Evolutionary conservation across 2,113 vertebrate genomes (phyloP).

Genomic region (Elephantulus edwardii): DNA sequence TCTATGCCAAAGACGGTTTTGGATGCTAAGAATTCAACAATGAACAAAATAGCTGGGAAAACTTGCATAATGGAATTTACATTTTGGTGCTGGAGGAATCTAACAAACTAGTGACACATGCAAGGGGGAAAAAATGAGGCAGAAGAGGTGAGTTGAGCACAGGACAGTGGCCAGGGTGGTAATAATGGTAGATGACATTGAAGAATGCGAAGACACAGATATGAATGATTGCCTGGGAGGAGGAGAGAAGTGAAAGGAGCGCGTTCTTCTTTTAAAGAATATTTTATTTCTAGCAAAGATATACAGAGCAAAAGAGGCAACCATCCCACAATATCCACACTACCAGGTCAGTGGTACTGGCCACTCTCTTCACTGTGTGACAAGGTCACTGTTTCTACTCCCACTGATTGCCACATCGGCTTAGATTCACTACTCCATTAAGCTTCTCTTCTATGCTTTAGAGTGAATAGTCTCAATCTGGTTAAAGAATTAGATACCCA

Average conservation of each 20-base stretch:
- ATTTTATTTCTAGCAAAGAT: background rate
- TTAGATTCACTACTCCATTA: background rate
- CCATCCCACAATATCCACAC: background rate
- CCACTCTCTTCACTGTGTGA: background rate
- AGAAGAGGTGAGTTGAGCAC: fast-evolving
- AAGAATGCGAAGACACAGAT: background rate
- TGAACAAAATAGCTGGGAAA: background rate
- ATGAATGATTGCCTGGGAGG: background rate
- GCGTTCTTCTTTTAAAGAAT: background rate
- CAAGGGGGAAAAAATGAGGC: background rate
- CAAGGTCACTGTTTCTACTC: background rate
- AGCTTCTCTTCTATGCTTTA: background rate
- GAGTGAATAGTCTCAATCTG: background rate
- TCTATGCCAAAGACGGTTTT: background rate
- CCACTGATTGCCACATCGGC: background rate
- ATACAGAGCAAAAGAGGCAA: background rate
- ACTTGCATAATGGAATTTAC: background rate
- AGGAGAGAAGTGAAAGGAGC: background rate
- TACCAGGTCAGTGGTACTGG: background rate
- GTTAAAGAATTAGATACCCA: background rate
- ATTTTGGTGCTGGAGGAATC: background rate
- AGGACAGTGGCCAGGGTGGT: too few relatives aligned
- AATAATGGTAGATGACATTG: background rate
- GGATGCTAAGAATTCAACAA: background rate
- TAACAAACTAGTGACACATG: background rate